A percentile compares a stretch with the other conserved stretches of the same genome.
Conservation (phyloP, 2,888 invertebrate genomes). For the Oxycera nigricornis region DNA sequence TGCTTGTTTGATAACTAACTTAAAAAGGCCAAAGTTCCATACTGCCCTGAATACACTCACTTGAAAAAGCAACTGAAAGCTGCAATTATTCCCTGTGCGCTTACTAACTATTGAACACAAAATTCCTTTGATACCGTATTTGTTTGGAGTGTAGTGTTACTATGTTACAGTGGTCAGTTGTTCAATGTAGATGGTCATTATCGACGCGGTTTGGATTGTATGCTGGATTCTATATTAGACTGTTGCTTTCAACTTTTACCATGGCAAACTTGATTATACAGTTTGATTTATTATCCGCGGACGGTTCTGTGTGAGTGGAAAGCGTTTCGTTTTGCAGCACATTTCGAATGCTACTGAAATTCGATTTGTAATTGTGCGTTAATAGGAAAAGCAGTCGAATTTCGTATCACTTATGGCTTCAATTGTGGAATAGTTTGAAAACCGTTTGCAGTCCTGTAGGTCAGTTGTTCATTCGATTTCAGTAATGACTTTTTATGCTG, state of each 20-base stretch:
- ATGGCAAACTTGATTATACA: constrained; percentile 15
- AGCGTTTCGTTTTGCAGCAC: neutral
- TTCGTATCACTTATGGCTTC: neutral
- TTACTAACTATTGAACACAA: constrained; percentile 9
- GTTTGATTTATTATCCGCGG: neutral
- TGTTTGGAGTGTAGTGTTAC: constrained; percentile 42
- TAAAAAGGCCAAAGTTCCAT: neutral
- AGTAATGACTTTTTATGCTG: constrained; percentile 7
- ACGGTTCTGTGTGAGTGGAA: neutral
- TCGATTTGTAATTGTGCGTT: neutral
- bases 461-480: constrained; percentile 27
- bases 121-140: constrained; percentile 41
- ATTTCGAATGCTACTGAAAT: neutral
- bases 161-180: constrained; percentile 43
- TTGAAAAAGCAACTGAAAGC: constrained; percentile 11
- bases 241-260: constrained; percentile 22
- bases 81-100: neutral
- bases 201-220: constrained; percentile 13
- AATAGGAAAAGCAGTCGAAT: neutral
- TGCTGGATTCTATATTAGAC: neutral
- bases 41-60: neutral
- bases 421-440: neutral
- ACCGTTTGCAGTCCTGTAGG: constrained; percentile 35
- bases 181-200: constrained; percentile 40
- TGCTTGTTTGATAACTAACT: neutral